phyloP scores from a whole-genome alignment of 2,888 invertebrate genomes.

The Exephanes ischioxanthus region DNA sequence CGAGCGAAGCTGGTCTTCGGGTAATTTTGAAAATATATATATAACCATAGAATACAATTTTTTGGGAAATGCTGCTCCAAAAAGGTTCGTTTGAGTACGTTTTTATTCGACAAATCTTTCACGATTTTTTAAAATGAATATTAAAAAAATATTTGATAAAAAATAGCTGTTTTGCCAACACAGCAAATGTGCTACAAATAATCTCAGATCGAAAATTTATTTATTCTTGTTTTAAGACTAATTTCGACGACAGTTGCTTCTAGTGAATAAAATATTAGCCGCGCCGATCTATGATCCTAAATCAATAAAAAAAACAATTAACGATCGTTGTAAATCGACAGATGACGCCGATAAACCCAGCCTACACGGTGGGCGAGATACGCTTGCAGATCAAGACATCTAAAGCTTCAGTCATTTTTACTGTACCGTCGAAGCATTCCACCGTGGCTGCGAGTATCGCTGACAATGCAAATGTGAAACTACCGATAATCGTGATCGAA shows the following conservation, averaged over 20 bases:
- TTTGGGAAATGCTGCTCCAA: neutral
- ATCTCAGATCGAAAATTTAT: neutral
- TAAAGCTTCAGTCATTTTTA: slow-evolving; percentile 73
- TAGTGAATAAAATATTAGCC: neutral
- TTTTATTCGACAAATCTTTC: neutral
- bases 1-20: slow-evolving; percentile 75
- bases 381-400: slow-evolving; percentile 72
- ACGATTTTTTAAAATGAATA: neutral
- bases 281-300: neutral
- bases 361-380: slow-evolving; percentile 73
- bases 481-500: slow-evolving; percentile 73
- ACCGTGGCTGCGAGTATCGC: slow-evolving; percentile 64
- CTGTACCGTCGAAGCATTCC: slow-evolving; percentile 67
- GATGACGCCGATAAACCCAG: slow-evolving; percentile 71
- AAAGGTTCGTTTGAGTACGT: neutral
- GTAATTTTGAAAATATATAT: slow-evolving; percentile 63
- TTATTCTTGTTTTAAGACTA: neutral
- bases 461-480: slow-evolving; percentile 64
- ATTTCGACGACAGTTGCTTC: neutral
- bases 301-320: slow-evolving; percentile 50
- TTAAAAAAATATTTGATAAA: neutral
- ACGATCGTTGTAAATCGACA: slow-evolving; percentile 67
- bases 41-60: neutral
- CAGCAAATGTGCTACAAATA: neutral
- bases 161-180: neutral